Percentiles rank a stretch among this genome's conserved stretches.
Conservation (phyloP, 2,113 vertebrate genomes). For the Gila orcuttii region DNA sequence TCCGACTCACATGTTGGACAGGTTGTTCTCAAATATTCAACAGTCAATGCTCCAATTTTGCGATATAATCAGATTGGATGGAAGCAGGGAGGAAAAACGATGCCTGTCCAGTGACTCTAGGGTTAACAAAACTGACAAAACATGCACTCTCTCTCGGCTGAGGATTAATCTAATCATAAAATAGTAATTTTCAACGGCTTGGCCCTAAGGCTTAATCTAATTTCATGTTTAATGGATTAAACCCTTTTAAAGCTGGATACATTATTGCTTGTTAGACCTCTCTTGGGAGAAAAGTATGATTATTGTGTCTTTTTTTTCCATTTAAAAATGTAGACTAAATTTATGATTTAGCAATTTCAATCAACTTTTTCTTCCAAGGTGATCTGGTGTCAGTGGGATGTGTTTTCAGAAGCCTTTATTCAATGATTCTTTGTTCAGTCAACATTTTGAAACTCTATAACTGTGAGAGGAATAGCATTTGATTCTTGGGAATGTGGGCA, state of each 20-base stretch:
- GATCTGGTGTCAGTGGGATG: neutral
- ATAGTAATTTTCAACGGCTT: constrained; percentile 40
- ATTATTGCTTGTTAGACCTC: constrained; percentile 39
- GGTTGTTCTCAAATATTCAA: constrained; percentile 18
- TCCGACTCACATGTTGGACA: constrained; percentile 19
- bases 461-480: neutral
- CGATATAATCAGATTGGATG: neutral
- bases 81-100: neutral
- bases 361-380: neutral
- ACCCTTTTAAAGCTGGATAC: constrained; percentile 50
- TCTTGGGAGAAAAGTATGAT: neutral
- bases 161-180: constrained; percentile 58
- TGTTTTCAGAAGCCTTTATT: neutral
- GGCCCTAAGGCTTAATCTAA: constrained; percentile 52
- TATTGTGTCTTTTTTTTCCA: neutral
- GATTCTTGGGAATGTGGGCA: neutral
- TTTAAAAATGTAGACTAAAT: neutral
- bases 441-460: neutral
- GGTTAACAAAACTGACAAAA: constrained; percentile 23
- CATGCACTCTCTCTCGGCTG: neutral
- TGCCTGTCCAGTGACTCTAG: constrained; percentile 35
- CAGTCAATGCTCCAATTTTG: neutral
- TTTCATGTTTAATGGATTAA: constrained; percentile 57
- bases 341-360: neutral
- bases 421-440: neutral